Base-by-base conservation (phyloP, 2,113 vertebrate genomes). In the Labrus mixtus region DNA sequence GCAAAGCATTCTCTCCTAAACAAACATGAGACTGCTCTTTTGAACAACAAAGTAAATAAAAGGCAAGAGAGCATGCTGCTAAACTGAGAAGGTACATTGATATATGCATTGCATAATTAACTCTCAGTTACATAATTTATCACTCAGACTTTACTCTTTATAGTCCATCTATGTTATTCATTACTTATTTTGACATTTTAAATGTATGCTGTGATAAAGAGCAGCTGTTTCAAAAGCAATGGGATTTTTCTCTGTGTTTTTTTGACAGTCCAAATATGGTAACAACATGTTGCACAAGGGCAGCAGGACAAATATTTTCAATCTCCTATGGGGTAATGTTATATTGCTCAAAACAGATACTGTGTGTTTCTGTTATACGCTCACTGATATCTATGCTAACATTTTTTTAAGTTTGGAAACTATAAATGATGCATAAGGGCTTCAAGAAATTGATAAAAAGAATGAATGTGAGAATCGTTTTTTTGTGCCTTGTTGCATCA, bases 381-480 rank as follows among this genome's bases (percentile, higher is more conserved):
- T 67, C 22, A 51, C 6, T 36, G 57, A 36, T 53, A 36, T 46
- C 36, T 66, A 48, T 46, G 45, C 12, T 13, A 46, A 29, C 57
- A 48, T 43, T 39, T 23, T 73, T 66, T 72, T 19, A 71, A 71
- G 62, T 50, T 43, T 36, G 61, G 39, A 36, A 56, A n/a, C 1
- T 58, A 19, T 37, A 16, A 67, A 57, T 51, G 15, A 51, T 67
- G 29, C 29, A 59, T 68, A 51, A 50, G 22, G 12, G 10, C 43
- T 25, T 72, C 48, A 57, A 55, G 61, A 45, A 48, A 59, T 51
- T 8, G 29, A 58, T 36, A 74, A 19, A 41, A 48, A 17, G 4
- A 48, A 8, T 7, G 19, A 10, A 33, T 33, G 4, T 41, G 6
- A 41, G 39, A 58, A 56, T 75, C 78, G 56, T 81, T 48, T 81